A percentile compares a stretch with the other conserved stretches of the same genome.
Conservation (phyloP, 2,113 vertebrate species). For the Leptosomus discolor region DNA sequence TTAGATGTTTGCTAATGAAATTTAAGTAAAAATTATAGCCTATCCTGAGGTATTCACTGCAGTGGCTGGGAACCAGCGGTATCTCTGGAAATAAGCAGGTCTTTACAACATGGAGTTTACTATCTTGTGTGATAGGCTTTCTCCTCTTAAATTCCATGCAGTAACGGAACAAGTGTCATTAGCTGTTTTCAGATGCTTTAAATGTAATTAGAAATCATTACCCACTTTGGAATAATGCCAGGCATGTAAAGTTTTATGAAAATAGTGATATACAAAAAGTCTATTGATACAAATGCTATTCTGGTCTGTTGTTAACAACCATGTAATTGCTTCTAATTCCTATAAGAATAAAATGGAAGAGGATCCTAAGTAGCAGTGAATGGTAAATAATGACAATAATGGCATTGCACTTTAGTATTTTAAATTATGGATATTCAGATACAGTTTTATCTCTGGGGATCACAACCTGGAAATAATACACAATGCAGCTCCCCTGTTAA, state of each 20-base stretch:
- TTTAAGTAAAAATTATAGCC: background rate
- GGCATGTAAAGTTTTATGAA: background rate
- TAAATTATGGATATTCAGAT: background rate
- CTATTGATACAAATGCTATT: background rate
- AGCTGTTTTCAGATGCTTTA: background rate
- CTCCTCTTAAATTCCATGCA: background rate
- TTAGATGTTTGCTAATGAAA: background rate
- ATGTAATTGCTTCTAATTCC: background rate
- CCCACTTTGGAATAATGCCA: background rate
- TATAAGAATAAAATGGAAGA: background rate
- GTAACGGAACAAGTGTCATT: background rate
- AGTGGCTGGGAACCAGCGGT: background rate
- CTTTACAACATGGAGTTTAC: background rate
- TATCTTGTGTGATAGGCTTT: background rate
- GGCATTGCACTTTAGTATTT: background rate
- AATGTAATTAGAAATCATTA: background rate
- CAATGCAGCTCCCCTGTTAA: background rate
- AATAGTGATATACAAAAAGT: background rate
- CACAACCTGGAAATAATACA: background rate
- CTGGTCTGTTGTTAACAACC: background rate
- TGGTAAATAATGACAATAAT: background rate
- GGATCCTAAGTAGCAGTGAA: background rate
- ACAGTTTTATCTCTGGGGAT: background rate
- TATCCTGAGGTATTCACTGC: background rate
- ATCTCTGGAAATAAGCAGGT: background rate